Evolutionary conservation across 2,888 invertebrate genomes (phyloP), one percentile per base, ranked within the genome.

Genomic region (Synanthedon vespiformis): DNA sequence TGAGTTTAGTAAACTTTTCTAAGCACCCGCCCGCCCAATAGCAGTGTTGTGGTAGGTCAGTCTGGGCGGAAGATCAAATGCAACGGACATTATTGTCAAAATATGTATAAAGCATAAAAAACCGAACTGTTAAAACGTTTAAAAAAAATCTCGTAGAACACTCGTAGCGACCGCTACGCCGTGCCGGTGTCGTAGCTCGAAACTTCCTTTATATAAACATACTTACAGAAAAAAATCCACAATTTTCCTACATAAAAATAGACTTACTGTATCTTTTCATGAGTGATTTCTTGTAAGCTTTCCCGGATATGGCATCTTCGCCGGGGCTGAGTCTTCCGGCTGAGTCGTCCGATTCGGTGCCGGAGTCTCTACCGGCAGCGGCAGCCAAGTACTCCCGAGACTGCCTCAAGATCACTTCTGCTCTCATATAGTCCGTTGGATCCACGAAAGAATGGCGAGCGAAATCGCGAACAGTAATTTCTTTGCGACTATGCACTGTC

Each of bases 211-310:
- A 1, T 34, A 34, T 10, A 10, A 27, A 1, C 18, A n/a, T 18
- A 18, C 18, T 18, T 18, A 18, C 18, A 34, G 5, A 34, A 34
- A 34, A 34, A 34, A 34, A 34, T 34, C 6, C 34, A 10, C 10
- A 34, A 2, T 34, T 34, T 34, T 34, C 8, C 34, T 34, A 34
- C 5, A 22, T 44, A 44, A 44, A 27, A 54, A 52, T 51, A 51
- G 55, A 94, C 96, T 96, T 93, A 96, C 96, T 92, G 89, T 95
- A 96, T 91, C 96, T 90, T 88, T 94, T 94, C 92, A 96, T 96
- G 70, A 96, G 91, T 71, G 93, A 95, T 83, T 96, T 96, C 90
- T 96, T 96, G 90, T 95, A 96, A 51, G 95, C 93, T 65, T 88
- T 88, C 58, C 89, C 89, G 57, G 76, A 73, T 64, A 75, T 70